These are phyloP conservation scores for Dryas iulia DNA, from an alignment of 1,140 invertebrate species.

Conservation along the genomic window DNA sequence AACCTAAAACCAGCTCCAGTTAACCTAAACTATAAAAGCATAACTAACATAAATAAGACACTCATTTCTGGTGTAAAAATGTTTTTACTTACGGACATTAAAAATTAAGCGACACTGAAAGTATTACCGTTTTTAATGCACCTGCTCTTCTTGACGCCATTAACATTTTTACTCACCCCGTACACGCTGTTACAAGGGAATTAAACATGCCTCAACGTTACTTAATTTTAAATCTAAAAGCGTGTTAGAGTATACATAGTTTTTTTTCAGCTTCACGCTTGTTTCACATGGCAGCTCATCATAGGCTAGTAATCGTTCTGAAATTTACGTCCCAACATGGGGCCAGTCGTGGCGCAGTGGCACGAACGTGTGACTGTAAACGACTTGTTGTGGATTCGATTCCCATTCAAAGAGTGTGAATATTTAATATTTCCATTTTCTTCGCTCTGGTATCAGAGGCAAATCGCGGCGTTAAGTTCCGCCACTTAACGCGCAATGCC, in stretches of 20 bases:
- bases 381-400: too few species aligned
- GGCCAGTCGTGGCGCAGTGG: too few species aligned
- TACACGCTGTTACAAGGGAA: background rate
- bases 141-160: conserved; percentile 2
- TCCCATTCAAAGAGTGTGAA: too few species aligned
- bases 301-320: too few species aligned
- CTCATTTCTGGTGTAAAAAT: background rate
- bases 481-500: too few species aligned
- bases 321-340: too few species aligned
- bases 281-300: background rate
- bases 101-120: conserved; percentile 4
- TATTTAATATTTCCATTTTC: too few species aligned
- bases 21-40: background rate
- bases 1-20: background rate
- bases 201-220: background rate
- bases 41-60: background rate
- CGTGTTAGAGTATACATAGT: background rate
- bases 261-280: background rate
- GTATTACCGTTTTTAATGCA: conserved; percentile 2
- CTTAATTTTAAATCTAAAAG: background rate
- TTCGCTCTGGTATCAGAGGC: too few species aligned
- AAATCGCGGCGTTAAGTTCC: too few species aligned
- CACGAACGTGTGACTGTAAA: too few species aligned
- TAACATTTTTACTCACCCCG: background rate
- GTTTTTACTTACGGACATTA: background rate